Evolutionary conservation across 2,888 invertebrate species (phyloP).

Genomic region (Lampropteryx suffumata): DNA sequence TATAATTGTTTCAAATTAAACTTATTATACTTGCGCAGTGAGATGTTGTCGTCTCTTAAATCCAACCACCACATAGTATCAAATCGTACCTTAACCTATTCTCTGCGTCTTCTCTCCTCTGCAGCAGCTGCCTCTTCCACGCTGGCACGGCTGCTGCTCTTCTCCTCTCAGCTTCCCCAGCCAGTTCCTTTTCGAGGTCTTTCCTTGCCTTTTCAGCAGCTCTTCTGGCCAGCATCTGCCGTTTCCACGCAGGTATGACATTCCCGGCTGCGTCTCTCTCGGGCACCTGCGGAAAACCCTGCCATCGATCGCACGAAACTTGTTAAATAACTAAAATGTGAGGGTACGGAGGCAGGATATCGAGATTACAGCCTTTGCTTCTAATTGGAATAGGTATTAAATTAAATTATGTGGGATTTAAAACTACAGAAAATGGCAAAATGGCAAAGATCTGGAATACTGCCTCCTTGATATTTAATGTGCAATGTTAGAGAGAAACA

Average conservation of each 20-base stretch:
- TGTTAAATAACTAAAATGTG: slow-evolving; percentile 33
- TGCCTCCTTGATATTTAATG: slow-evolving; percentile 11
- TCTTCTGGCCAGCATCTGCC: slow-evolving; percentile 97
- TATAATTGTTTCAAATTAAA: no score
- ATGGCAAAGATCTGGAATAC: slow-evolving; percentile 9
- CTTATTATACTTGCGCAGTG: no score
- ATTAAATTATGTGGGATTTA: no score
- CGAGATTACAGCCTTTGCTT: not conserved
- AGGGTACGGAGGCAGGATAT: slow-evolving; percentile 14
- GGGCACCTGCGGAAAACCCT: slow-evolving; percentile 88
- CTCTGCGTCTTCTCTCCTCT: slow-evolving; percentile 90
- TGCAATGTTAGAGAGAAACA: slow-evolving; percentile 6
- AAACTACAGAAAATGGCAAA: not conserved
- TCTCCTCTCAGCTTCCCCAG: slow-evolving; percentile 92
- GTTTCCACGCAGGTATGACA: slow-evolving; percentile 96
- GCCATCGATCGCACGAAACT: slow-evolving; percentile 65
- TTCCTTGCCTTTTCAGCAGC: slow-evolving; percentile 96
- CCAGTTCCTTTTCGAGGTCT: slow-evolving; percentile 93
- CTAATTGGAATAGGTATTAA: no score
- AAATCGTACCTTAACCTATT: slow-evolving; percentile 87
- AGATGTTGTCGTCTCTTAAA: no score
- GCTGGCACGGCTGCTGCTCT: slow-evolving; percentile 94
- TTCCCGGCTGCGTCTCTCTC: slow-evolving; percentile 94
- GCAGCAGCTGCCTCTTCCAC: slow-evolving; percentile 96
- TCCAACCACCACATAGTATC: slow-evolving; percentile 4